Evolutionary conservation across 2,888 invertebrate genomes (phyloP).

Genomic region (Drosophila trichaetosa): DNA sequence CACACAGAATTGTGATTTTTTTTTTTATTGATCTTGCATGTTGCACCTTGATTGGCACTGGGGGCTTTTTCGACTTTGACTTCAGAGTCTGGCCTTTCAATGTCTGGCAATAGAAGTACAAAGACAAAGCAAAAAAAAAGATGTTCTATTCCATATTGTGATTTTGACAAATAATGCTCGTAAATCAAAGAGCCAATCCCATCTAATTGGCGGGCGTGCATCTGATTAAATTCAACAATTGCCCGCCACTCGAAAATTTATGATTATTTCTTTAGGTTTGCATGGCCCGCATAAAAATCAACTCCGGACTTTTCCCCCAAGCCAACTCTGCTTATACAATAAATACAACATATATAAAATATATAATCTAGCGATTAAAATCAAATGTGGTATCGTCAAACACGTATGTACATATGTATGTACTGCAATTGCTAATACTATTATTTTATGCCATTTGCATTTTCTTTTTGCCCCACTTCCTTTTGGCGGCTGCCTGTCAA

Average conservation of each 20-base stretch:
- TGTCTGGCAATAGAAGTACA: neutral
- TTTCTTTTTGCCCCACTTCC: conserved; percentile 51
- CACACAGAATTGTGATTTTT: conserved; percentile 1
- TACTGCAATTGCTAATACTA: neutral
- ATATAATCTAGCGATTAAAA: conserved; percentile 16
- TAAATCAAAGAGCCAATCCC: conserved; percentile 54
- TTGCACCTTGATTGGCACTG: conserved; percentile 64
- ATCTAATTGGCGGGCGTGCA: conserved; percentile 37
- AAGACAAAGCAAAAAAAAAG: neutral
- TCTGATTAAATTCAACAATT: conserved; percentile 44
- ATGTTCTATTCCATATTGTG: conserved; percentile 28
- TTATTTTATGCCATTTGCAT: conserved; percentile 35
- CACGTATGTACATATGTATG: neutral
- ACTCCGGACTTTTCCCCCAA: conserved; percentile 35
- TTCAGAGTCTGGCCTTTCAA: conserved; percentile 41
- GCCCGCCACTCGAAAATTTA: conserved; percentile 54
- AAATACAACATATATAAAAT: neutral
- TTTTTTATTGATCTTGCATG: conserved; percentile 64
- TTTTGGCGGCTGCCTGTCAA: conserved; percentile 41
- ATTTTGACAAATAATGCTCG: conserved; percentile 17
- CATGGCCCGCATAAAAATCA: conserved; percentile 45
- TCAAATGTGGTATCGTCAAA: conserved; percentile 21
- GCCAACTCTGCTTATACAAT: neutral
- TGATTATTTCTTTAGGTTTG: conserved; percentile 29
- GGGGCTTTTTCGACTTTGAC: conserved; percentile 55